Conservation (phyloP, 2,113 vertebrate species). For the Ahaetulla prasina region DNA sequence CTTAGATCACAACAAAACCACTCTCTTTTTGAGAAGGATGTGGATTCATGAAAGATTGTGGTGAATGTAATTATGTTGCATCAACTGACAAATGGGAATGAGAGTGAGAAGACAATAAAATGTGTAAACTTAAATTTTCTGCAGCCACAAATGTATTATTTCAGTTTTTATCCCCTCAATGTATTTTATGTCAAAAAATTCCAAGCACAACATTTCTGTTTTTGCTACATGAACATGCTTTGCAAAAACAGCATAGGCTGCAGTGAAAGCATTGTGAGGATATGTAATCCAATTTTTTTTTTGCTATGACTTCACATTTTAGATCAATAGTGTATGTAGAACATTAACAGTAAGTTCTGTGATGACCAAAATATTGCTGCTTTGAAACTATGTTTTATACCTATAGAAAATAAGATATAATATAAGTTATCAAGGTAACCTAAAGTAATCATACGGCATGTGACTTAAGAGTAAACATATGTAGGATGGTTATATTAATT, state of each 20-base stretch:
- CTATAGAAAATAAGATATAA: not conserved
- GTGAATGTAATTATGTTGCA: not conserved
- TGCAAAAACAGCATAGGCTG: not conserved
- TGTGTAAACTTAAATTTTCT: not conserved
- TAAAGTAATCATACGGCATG: not conserved
- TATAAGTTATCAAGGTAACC: not conserved
- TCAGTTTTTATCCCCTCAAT: not conserved
- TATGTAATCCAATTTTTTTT: not conserved
- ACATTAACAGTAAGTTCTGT: not conserved
- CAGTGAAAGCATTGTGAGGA: not conserved
- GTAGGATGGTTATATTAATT: not conserved
- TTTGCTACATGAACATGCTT: not conserved
- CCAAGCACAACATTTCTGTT: not conserved
- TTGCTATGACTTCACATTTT: not conserved
- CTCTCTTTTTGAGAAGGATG: not conserved
- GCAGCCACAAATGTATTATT: not conserved
- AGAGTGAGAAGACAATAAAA: not conserved
- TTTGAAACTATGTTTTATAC: not conserved
- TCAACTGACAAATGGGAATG: not conserved
- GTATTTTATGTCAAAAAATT: not conserved
- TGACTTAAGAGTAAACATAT: not conserved
- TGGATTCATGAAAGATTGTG: not conserved
- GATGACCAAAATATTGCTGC: not conserved
- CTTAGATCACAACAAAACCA: not conserved
- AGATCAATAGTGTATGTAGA: not conserved